Base-by-base conservation (phyloP, 2,797 vertebrate species). In the Netta rufina region DNA sequence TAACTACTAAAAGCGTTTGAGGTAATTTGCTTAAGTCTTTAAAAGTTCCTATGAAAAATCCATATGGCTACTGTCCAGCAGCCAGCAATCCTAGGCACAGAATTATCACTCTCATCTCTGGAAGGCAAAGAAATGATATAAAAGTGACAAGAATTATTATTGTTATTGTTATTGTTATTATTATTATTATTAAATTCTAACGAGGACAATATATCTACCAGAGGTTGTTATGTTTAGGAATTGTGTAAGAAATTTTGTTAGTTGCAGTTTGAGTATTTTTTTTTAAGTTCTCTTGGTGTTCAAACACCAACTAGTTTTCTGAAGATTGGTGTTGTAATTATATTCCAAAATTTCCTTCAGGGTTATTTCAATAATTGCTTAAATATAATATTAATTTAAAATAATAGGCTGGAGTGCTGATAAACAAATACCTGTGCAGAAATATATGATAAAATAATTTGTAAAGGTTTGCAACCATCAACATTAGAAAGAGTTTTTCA, bases 401-500 rank as follows among this genome's bases (percentile, higher is more conserved):
- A 65, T 79, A 86, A 82, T 80, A 76, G 12, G 47, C 36, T 74
- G 89, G 69, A 89, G n/a, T 30, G 13, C 28, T 90, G 30, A 41
- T 66, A 87, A 73, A 74, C 32, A 45, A 89, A 93, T 28, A 51
- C 6, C 7, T 41, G 11, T 64, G 28, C 36, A 73, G 65, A 90
- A 80, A 92, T 90, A 91, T 61, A 61, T 62, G 38, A 43, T 28
- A n/a, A 33, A 15, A 12, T 74, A 19, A 78, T 89, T 93, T 87
- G 57, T 61, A 78, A 95, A 85, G 27, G 49, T 78, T 74, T 81
- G 67, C 83, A 66, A 95, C 69, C 88, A 57, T 89, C 61, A 86
- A 61, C 61, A 76, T 73, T 88, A 93, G 86, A 43, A 87, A 79
- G 25, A 89, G 62, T 66, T 96, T 93, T 87, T 94, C 49, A 45